Evolutionary conservation across 2,113 vertebrate species (phyloP).

Genomic region (Oxygymnocypris stewartii): DNA sequence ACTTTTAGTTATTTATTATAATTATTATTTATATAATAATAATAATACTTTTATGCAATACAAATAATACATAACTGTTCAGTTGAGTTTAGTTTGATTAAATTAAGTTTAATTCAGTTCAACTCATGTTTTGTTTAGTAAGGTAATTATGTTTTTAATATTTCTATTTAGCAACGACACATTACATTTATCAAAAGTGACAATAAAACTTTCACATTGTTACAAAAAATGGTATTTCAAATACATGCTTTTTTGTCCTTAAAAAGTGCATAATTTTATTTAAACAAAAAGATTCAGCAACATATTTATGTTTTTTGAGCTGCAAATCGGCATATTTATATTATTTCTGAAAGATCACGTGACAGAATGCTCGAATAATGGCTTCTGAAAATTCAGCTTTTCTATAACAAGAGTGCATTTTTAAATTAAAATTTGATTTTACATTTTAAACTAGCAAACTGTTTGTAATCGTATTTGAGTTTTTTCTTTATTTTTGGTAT

Average conservation of each 20-base stretch:
- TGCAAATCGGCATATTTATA: not conserved
- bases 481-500: too few relatives aligned
- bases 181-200: not conserved
- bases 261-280: too few relatives aligned
- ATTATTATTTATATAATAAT: not conserved
- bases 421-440: too few relatives aligned
- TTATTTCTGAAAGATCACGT: not conserved
- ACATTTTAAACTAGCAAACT: too few relatives aligned
- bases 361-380: not conserved
- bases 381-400: not conserved
- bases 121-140: not conserved
- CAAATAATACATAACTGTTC: too few relatives aligned
- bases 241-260: too few relatives aligned
- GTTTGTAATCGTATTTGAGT: too few relatives aligned
- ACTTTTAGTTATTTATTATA: not conserved
- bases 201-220: not conserved
- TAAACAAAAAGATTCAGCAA: too few relatives aligned
- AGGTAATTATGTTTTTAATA: too few relatives aligned
- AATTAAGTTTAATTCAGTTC: not conserved
- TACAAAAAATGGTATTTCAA: not conserved
- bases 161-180: not conserved
- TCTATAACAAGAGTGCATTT: too few relatives aligned
- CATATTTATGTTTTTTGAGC: not conserved
- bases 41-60: not conserved
- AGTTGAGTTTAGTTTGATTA: too few relatives aligned